Percentiles rank a stretch among this genome's conserved stretches.
These are phyloP conservation scores for Hydractinia echinata DNA, from an alignment of 30 jellyfish, hydroid and myxozoan species.

Conservation along the genomic window DNA sequence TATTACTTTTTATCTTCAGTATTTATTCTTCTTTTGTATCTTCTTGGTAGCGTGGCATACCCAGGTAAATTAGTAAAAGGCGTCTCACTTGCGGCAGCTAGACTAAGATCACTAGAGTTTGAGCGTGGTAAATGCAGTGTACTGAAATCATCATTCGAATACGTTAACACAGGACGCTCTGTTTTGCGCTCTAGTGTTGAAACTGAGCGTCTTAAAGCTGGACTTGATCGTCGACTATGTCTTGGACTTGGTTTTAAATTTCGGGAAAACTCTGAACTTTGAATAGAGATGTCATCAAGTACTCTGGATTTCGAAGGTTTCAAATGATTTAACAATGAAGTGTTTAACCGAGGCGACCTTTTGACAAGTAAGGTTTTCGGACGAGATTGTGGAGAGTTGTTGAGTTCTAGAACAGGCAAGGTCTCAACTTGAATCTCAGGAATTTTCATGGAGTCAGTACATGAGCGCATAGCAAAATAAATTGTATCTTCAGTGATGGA, in stretches of 20 bases:
- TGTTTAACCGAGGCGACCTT: no score
- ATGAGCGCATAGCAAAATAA: neutral
- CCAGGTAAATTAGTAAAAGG: constrained; percentile 11
- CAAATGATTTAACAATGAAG: neutral
- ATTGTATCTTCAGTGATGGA: neutral
- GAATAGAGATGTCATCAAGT: neutral
- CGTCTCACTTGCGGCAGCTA: neutral
- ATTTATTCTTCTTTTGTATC: constrained; percentile 4
- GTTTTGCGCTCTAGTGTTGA: neutral
- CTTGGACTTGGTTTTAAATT: neutral
- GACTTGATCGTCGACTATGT: constrained; percentile 3
- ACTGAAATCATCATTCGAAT: neutral
- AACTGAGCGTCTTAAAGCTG: neutral
- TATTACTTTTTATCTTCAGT: neutral
- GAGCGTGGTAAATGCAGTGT: neutral
- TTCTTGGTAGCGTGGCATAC: constrained; percentile 25
- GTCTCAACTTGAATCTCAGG: neutral
- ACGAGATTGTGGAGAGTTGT: neutral
- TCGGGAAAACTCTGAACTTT: neutral
- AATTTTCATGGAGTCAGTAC: neutral
- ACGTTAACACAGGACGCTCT: neutral
- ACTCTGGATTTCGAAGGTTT: neutral
- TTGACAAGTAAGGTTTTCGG: neutral
- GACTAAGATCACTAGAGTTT: constrained; percentile 3
- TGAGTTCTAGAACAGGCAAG: neutral